These are phyloP conservation scores for Ips nitidus DNA, from an alignment of 1,140 invertebrate species.

Conservation along the genomic window DNA sequence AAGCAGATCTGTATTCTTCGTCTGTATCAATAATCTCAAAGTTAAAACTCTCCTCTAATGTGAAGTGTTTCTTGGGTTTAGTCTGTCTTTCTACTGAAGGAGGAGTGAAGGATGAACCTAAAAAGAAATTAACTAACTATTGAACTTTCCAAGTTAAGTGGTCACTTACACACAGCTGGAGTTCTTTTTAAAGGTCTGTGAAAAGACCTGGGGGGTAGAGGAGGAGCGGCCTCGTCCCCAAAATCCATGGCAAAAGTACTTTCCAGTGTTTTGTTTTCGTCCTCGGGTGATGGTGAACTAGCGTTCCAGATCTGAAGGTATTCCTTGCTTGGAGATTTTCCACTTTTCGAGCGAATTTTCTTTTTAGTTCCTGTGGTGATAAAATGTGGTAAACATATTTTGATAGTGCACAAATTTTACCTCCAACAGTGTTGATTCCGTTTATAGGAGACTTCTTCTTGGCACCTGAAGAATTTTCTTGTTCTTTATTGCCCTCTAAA, in stretches of 20 bases:
- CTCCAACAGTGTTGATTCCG: constrained; percentile 26
- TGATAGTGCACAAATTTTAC: not conserved
- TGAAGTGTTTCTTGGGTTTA: constrained; percentile 60
- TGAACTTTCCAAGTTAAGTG: not conserved
- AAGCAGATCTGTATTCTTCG: constrained; percentile 29
- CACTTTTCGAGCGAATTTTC: constrained; percentile 47
- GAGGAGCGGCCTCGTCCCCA: constrained; percentile 54
- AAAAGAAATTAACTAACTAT: not conserved
- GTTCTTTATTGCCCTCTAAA: constrained; percentile 38
- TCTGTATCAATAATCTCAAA: constrained; percentile 79
- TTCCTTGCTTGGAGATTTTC: constrained; percentile 58
- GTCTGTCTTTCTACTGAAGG: constrained; percentile 57
- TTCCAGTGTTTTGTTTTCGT: constrained; percentile 55
- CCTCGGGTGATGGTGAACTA: constrained; percentile 54
- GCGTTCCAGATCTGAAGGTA: constrained; percentile 65
- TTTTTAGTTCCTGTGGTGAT: constrained; percentile 49
- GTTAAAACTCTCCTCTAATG: constrained; percentile 72
- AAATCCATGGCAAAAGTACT: constrained; percentile 45
- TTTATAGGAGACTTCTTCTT: constrained; percentile 46
- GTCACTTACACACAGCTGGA: constrained; percentile 56
- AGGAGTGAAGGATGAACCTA: constrained; percentile 53
- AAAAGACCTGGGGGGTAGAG: constrained; percentile 55
- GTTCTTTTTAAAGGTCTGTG: constrained; percentile 65
- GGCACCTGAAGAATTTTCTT: constrained; percentile 39
- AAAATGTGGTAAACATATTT: constrained; percentile 1